Conservation (phyloP, 2,797 vertebrate species). For the Halcyon smyrnensis region DNA sequence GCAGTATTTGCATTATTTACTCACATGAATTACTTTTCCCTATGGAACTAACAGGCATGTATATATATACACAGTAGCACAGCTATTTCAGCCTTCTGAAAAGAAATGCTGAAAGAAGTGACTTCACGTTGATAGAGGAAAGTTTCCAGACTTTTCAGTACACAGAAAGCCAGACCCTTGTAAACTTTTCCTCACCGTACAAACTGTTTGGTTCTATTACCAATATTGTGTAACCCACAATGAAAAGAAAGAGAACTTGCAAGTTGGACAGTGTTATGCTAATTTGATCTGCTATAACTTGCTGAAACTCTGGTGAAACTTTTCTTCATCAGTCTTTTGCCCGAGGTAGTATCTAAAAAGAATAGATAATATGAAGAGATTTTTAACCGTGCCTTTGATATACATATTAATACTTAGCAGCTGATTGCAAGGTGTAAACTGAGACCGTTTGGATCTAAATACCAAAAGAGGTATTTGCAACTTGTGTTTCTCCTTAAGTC, state of each 20-base stretch:
- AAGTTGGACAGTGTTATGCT: not conserved
- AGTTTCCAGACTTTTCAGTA: not conserved
- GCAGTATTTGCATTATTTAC: not conserved
- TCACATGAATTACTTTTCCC: not conserved
- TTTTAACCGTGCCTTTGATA: slow-evolving; percentile 7
- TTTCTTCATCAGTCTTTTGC: not conserved
- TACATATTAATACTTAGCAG: not conserved
- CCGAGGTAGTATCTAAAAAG: not conserved
- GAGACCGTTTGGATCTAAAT: not conserved
- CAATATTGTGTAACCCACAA: not conserved
- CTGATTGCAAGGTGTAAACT: not conserved
- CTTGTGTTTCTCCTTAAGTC: not conserved
- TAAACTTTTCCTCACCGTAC: not conserved
- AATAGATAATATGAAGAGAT: not conserved
- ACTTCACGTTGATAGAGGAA: not conserved
- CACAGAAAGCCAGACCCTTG: not conserved
- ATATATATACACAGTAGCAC: not conserved
- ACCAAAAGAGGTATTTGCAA: not conserved
- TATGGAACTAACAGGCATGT: not conserved
- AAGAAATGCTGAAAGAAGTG: not conserved
- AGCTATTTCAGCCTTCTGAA: not conserved
- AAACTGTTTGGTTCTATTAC: not conserved
- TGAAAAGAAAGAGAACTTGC: not conserved
- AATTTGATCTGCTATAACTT: slow-evolving; percentile 13
- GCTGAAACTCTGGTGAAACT: not conserved